phyloP scores from a whole-genome alignment of 2,113 vertebrate genomes.

The Morone saxatilis region DNA sequence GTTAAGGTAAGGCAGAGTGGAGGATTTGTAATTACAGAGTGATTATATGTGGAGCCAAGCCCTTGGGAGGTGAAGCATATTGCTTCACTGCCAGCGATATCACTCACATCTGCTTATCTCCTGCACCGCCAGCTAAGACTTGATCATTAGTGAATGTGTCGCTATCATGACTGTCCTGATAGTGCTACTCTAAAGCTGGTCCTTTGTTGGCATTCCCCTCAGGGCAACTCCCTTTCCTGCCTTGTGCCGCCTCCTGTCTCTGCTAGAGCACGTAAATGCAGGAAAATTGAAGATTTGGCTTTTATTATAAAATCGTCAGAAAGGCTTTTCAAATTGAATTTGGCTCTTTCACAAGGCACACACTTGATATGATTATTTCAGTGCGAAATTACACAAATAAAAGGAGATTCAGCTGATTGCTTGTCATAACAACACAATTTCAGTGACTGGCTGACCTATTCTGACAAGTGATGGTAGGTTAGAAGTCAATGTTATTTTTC shows the following conservation, averaged over 20 bases:
- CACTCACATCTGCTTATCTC: constrained; percentile 65
- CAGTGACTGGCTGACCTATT: constrained; percentile 18
- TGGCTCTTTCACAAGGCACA: constrained; percentile 12
- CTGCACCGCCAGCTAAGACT: constrained; percentile 52
- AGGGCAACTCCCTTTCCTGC: constrained; percentile 16
- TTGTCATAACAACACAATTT: constrained; percentile 28
- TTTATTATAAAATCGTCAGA: constrained; percentile 33
- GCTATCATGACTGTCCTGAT: constrained; percentile 58
- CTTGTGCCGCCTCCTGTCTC: not conserved
- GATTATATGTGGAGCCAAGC: constrained; percentile 64
- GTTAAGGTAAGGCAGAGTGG: constrained; percentile 54
- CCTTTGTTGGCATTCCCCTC: constrained; percentile 58
- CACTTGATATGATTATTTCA: constrained; percentile 33
- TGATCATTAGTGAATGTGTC: constrained; percentile 71
- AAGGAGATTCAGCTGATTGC: constrained; percentile 42
- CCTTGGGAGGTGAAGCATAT: constrained; percentile 53
- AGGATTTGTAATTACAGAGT: constrained; percentile 64
- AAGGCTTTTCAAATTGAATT: constrained; percentile 23
- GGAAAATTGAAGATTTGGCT: constrained; percentile 32
- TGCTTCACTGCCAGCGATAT: constrained; percentile 51
- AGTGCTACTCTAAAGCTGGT: constrained; percentile 41
- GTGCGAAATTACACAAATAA: constrained; percentile 29
- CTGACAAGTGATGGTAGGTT: constrained; percentile 24
- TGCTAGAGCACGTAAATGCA: constrained; percentile 2
- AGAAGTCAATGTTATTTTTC: constrained; percentile 34